A percentile compares a stretch with the other conserved stretches of the same genome.
Conservation (phyloP, 2,113 vertebrate genomes). For the Thalassarche chlororhynchos region DNA sequence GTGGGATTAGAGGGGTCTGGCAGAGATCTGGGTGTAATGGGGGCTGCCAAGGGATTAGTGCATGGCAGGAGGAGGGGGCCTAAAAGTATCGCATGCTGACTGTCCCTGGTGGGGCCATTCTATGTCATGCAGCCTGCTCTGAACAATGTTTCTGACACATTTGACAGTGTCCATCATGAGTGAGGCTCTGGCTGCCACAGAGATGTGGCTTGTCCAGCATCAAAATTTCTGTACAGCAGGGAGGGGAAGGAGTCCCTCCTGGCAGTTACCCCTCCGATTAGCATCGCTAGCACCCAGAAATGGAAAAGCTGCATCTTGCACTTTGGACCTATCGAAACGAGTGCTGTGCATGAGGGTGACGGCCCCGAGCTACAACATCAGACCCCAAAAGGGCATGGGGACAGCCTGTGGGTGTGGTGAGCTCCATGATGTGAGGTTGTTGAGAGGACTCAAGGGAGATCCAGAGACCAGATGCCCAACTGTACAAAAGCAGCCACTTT, state of each 20-base stretch:
- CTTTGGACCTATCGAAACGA: not conserved
- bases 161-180: not conserved
- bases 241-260: not conserved
- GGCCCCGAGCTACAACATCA: not conserved
- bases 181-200: not conserved
- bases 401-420: not conserved
- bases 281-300: not conserved
- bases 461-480: not conserved
- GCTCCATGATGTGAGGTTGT: not conserved
- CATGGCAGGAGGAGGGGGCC: not conserved
- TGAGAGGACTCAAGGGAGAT: not conserved
- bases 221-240: not conserved
- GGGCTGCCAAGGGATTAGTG: not conserved
- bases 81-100: accelerated
- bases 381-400: not conserved
- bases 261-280: not conserved
- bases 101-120: not conserved
- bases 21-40: not conserved
- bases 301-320: not conserved
- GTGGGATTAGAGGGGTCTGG: not conserved
- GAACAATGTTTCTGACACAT: not conserved
- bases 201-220: not conserved
- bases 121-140: not conserved
- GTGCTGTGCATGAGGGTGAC: not conserved
- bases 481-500: not conserved